phyloP scores from a whole-genome alignment of 2,113 vertebrate species.

The Sprattus sprattus region DNA sequence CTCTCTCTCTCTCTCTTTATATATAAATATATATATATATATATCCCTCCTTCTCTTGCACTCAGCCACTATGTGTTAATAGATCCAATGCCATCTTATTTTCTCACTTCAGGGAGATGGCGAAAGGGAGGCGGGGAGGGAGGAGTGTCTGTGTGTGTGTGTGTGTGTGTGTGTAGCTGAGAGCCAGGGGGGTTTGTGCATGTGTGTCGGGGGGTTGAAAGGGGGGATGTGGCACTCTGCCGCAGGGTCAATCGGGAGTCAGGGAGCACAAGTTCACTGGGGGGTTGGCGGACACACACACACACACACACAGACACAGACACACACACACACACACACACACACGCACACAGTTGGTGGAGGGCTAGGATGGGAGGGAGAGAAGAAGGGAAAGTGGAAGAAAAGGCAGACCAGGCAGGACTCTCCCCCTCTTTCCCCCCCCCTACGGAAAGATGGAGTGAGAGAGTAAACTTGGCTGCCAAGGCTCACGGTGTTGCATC shows the following conservation, averaged over 20 bases:
- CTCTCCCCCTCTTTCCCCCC: not conserved
- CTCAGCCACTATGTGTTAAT: constrained; percentile 81
- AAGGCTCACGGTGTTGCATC: not conserved
- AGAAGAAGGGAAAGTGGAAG: not conserved
- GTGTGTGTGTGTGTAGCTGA: not conserved
- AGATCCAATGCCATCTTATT: constrained; percentile 86
- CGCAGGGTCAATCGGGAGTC: not conserved
- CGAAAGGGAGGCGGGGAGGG: constrained; percentile 63
- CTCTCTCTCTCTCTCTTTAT: constrained; percentile 42
- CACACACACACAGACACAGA: too few relatives aligned
- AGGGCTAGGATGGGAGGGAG: not conserved
- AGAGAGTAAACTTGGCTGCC: not conserved
- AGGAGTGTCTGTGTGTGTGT: constrained; percentile 25
- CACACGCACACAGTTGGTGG: not conserved
- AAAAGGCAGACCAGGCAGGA: not conserved
- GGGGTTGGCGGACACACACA: too few relatives aligned
- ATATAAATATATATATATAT: too few relatives aligned
- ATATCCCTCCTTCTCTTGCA: constrained; percentile 71
- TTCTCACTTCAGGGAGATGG: constrained; percentile 82
- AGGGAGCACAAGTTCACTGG: constrained; percentile 10
- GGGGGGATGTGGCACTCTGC: not conserved
- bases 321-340: too few relatives aligned
- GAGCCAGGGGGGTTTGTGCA: not conserved
- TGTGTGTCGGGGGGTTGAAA: not conserved
- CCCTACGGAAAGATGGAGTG: not conserved